phyloP scores from a whole-genome alignment of 2,888 invertebrate genomes.

The Chironomus tentans region DNA sequence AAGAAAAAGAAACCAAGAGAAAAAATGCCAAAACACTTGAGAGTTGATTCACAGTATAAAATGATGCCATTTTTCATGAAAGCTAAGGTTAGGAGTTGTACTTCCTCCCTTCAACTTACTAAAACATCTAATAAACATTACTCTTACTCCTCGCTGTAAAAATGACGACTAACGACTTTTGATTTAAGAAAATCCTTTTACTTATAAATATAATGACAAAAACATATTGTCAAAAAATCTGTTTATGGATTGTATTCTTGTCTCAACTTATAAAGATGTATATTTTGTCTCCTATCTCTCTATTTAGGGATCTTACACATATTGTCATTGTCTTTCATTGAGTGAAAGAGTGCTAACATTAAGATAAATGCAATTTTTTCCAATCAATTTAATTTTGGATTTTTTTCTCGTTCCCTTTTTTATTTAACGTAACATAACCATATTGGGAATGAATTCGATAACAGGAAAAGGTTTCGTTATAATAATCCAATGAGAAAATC shows the following conservation, averaged over 20 bases:
- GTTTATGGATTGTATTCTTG: too few species aligned
- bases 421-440: background rate
- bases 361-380: constrained; percentile 3
- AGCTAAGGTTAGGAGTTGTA: background rate
- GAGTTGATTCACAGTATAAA: background rate
- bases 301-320: background rate
- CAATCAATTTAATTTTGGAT: constrained; percentile 13
- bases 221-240: background rate
- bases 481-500: too few species aligned
- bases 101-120: too few species aligned
- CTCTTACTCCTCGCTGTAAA: background rate
- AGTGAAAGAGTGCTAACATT: background rate
- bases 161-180: background rate
- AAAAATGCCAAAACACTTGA: background rate
- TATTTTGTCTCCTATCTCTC: too few species aligned
- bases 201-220: background rate
- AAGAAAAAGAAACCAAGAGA: background rate
- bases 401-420: background rate
- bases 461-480: background rate
- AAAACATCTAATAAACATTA: background rate
- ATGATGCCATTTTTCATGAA: background rate
- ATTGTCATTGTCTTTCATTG: background rate
- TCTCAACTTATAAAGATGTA: too few species aligned
- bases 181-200: background rate
- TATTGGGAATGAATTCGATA: constrained; percentile 10